Evolutionary conservation across 2,888 invertebrate genomes (phyloP).

Genomic region (Protophormia terraenovae): DNA sequence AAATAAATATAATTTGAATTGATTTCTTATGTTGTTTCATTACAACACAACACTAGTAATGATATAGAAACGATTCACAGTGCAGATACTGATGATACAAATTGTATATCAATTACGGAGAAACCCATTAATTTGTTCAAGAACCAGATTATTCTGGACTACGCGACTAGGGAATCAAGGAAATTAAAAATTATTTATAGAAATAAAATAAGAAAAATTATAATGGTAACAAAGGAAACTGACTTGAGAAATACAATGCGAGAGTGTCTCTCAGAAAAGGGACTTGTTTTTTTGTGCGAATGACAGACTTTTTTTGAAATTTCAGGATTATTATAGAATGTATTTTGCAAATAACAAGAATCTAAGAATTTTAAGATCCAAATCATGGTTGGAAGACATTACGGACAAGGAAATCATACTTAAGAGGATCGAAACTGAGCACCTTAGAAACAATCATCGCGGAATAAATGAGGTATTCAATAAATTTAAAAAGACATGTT

Average conservation of each 20-base stretch:
- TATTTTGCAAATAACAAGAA: background rate
- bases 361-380: background rate
- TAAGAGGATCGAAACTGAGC: too few relatives aligned
- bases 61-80: too few relatives aligned
- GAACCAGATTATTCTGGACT: too few relatives aligned
- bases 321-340: background rate
- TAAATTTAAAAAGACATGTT: too few relatives aligned
- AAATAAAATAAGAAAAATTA: slow-evolving; percentile 9
- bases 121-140: too few relatives aligned
- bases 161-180: slow-evolving; percentile 19
- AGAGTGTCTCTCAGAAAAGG: background rate
- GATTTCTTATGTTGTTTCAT: too few relatives aligned
- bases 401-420: background rate
- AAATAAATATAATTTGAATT: too few relatives aligned
- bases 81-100: too few relatives aligned
- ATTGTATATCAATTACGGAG: too few relatives aligned
- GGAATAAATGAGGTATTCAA: background rate
- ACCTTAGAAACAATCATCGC: too few relatives aligned
- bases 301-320: background rate
- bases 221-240: background rate
- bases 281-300: background rate
- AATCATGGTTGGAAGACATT: background rate
- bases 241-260: background rate
- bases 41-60: too few relatives aligned
- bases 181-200: slow-evolving; percentile 36